Base-by-base conservation (phyloP, 1,140 invertebrate species). In the Lucilia sericata region DNA sequence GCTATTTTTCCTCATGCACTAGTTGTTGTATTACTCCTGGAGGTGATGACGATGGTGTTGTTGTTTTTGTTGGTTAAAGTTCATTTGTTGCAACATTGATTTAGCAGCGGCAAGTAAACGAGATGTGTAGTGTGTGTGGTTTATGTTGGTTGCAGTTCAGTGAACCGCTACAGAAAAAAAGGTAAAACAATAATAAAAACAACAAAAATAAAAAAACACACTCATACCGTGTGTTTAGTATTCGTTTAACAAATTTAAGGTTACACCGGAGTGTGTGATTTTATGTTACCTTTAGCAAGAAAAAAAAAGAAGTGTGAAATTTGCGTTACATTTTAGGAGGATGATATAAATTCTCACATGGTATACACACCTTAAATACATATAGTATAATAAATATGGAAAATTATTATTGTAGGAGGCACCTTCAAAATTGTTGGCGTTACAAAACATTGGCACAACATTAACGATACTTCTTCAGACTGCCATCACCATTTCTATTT, bases 21-120 rank as follows among this genome's bases (percentile, higher is more conserved):
- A 42, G 42, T 7, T 42, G 42, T 42, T 42, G 5, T 30, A 30
- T 42, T 42, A 42, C 42, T 42, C 42, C 42, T 42, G 42, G 42
- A 42, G 42, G 42, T 42, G 42, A 42, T 42, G 42, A 42, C 5
- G 42, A 42, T 42, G 5, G 0, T 42, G 10, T 60, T 60, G 14
- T n/a, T 60, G 14, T 60, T 60, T 0, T 60, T 60, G 14, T 60
- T 60, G 55, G 55, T 60, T 60, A 60, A 60, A 60, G 55, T 60
- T 60, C 55, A 60, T 60, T 60, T 60, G 55, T 60, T 60, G 55
- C 55, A 60, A 60, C 55, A 60, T 60, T 60, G 42, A 10, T 42
- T 42, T 42, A 42, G 42, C 42, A 42, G 42, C 42, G 42, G 5
- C 42, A 10, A 42, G 42, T 7, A 42, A 42, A 42, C 5, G 5